These are phyloP conservation scores for Vidua chalybeata DNA, from an alignment of 2,113 vertebrate species.

Conservation along the genomic window DNA sequence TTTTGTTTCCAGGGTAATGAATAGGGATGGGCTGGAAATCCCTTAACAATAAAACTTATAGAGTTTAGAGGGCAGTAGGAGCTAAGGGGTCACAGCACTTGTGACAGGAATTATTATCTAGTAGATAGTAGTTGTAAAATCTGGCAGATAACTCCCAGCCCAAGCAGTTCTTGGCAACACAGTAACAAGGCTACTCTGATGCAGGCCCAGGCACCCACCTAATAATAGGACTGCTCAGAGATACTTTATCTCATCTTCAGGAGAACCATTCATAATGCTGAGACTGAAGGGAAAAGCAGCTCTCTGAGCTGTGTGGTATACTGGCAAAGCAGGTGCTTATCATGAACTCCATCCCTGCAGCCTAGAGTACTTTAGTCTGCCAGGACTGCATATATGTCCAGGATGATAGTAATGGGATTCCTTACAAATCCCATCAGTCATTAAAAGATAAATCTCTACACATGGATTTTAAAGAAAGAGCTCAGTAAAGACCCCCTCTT, in stretches of 20 bases:
- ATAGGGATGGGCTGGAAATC: slow-evolving; percentile 38
- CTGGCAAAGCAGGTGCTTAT: background rate
- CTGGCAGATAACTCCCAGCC: background rate
- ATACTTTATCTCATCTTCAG: background rate
- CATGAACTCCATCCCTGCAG: background rate
- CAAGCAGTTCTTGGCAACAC: background rate
- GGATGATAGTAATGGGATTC: background rate
- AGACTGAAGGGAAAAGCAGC: background rate
- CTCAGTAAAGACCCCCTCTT: background rate
- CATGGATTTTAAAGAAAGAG: background rate
- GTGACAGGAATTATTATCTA: background rate
- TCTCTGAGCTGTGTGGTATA: background rate
- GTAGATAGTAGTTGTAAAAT: background rate
- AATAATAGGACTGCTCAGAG: background rate
- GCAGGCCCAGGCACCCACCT: background rate
- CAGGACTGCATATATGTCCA: background rate
- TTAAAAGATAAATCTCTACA: background rate
- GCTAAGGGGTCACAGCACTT: background rate
- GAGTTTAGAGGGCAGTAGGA: slow-evolving; percentile 15
- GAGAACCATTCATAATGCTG: background rate
- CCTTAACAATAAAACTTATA: slow-evolving; percentile 5
- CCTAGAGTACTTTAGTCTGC: background rate
- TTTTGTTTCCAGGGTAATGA: slow-evolving; percentile 59
- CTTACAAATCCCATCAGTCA: background rate
- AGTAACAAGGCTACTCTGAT: background rate